These are phyloP conservation scores for Aspidapion aeneum DNA, from an alignment of 2,888 invertebrate genomes.

Conservation along the genomic window DNA sequence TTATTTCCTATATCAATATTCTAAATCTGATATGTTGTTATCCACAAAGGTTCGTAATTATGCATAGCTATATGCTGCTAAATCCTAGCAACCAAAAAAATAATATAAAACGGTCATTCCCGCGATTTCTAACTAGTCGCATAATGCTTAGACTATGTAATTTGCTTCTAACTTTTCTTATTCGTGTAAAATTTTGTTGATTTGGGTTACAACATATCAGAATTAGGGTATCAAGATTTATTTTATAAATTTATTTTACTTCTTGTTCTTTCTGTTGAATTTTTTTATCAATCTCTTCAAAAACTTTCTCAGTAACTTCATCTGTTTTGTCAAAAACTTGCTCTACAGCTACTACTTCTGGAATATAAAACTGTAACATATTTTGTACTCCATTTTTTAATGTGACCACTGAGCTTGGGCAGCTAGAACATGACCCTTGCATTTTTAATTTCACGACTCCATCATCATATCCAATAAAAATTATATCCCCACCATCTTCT, in stretches of 20 bases:
- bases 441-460: constrained; percentile 94
- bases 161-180: constrained; percentile 5
- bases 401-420: constrained; percentile 97
- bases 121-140: constrained; percentile 4
- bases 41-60: no score
- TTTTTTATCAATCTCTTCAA: constrained; percentile 51
- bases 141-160: neutral
- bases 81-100: neutral
- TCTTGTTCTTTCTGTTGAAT: no score
- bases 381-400: constrained; percentile 98
- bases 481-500: constrained; percentile 97
- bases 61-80: neutral
- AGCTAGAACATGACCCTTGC: constrained; percentile 97
- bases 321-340: constrained; percentile 84
- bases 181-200: no score
- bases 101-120: constrained; percentile 4
- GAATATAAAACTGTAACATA: constrained; percentile 99
- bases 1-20: no score
- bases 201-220: no score
- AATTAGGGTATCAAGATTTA: no score
- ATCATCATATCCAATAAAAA: constrained; percentile 88
- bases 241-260: no score
- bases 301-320: constrained; percentile 71
- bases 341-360: constrained; percentile 87
- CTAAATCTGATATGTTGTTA: no score